Evolutionary conservation across 2,888 invertebrate genomes (phyloP).

Genomic region (Thymelicus lineola): DNA sequence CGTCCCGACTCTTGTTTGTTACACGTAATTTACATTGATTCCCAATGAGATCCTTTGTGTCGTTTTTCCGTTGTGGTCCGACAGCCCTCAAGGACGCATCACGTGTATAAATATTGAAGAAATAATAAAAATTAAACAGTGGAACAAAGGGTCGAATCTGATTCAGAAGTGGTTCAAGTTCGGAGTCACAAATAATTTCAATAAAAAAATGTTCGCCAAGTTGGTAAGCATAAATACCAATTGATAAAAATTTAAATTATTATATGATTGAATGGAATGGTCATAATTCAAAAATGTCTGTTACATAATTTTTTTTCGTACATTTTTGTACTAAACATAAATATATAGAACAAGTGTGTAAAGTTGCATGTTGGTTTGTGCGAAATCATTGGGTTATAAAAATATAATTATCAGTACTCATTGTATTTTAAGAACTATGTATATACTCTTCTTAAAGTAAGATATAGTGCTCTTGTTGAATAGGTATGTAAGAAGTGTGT

Average conservation of each 20-base stretch:
- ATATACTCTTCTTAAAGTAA: too few relatives aligned
- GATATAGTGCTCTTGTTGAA: too few relatives aligned
- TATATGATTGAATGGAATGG: background rate
- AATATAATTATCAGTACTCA: too few relatives aligned
- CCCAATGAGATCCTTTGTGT: conserved; percentile 70
- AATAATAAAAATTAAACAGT: conserved; percentile 55
- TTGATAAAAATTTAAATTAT: background rate
- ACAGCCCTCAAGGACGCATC: conserved; percentile 68
- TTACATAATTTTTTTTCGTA: too few relatives aligned
- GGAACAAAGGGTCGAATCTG: conserved; percentile 44
- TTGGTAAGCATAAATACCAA: conserved; percentile 62
- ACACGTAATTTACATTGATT: conserved; percentile 76
- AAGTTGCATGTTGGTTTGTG: too few relatives aligned
- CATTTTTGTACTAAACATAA: too few relatives aligned
- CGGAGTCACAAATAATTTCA: conserved; percentile 30
- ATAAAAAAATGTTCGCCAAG: conserved; percentile 68
- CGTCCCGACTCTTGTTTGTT: conserved; percentile 68
- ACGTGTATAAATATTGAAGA: conserved; percentile 70
- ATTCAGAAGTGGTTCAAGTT: conserved; percentile 40
- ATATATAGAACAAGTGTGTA: too few relatives aligned
- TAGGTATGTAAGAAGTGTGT: too few relatives aligned
- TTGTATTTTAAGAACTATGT: too few relatives aligned
- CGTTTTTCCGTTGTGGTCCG: conserved; percentile 74
- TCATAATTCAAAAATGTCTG: too few relatives aligned
- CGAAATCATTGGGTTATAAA: too few relatives aligned